phyloP scores from a whole-genome alignment of 1,140 invertebrate genomes.

The Ostrea edulis region DNA sequence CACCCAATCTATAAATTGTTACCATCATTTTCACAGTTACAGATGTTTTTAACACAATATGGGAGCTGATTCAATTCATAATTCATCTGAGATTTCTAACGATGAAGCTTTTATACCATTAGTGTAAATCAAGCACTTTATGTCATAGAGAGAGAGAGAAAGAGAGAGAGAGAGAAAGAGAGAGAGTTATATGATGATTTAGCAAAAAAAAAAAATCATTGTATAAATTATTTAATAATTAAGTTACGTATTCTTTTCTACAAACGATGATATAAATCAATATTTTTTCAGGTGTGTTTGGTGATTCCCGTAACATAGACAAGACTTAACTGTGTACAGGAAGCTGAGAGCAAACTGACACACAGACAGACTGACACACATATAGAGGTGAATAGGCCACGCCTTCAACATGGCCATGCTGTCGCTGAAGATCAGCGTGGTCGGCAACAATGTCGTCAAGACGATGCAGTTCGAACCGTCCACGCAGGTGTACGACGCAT shows the following conservation, averaged over 20 bases:
- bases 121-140: too few relatives aligned
- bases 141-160: neutral
- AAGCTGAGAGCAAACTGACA: neutral
- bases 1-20: neutral
- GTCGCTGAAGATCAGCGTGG: conserved; percentile 95
- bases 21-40: neutral
- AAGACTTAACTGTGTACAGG: neutral
- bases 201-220: neutral
- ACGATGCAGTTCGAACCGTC: conserved; percentile 98
- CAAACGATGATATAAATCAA: neutral
- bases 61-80: neutral
- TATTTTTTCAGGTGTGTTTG: neutral
- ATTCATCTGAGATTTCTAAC: neutral
- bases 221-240: too few relatives aligned
- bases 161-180: neutral
- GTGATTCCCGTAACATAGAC: neutral
- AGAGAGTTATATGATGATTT: neutral
- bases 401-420: conserved; percentile 81
- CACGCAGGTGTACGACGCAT: conserved; percentile 96
- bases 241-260: neutral
- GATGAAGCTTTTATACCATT: neutral
- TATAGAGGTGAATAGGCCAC: neutral
- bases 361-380: neutral
- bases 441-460: conserved; percentile 95
- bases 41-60: neutral